phyloP scores from a whole-genome alignment of 2,888 invertebrate species.

The Epirrhoe tristata region DNA sequence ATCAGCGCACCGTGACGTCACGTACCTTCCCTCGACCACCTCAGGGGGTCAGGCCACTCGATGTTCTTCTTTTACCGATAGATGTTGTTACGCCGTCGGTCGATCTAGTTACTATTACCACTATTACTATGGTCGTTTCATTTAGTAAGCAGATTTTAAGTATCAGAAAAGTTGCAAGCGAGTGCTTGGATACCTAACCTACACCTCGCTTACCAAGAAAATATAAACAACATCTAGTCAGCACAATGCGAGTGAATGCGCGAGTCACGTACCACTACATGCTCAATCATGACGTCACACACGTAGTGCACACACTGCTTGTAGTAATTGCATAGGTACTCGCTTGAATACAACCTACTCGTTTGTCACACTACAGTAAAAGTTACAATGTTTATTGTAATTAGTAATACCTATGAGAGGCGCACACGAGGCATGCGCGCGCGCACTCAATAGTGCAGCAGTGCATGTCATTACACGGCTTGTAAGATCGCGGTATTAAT shows the following conservation, averaged over 20 bases:
- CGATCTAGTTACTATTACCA: no score
- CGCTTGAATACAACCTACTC: neutral
- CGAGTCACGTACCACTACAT: neutral
- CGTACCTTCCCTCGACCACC: no score
- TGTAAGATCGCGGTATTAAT: slow-evolving; percentile 1
- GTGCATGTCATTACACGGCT: neutral
- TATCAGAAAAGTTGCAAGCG: no score
- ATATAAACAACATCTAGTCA: neutral
- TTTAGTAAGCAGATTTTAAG: no score
- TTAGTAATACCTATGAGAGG: neutral
- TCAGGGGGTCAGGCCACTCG: no score
- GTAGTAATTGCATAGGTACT: neutral
- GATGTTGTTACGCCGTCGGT: no score
- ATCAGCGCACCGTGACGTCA: no score
- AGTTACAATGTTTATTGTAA: slow-evolving; percentile 2
- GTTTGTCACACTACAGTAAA: slow-evolving; percentile 1
- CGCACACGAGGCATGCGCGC: neutral
- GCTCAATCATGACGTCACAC: neutral
- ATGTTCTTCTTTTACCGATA: no score
- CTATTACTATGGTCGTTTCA: no score
- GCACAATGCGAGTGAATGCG: neutral
- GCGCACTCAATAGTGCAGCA: neutral
- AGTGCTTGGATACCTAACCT: no score
- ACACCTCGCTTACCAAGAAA: no score
- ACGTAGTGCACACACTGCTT: neutral